Evolutionary conservation across 2,113 vertebrate species (phyloP).

Genomic region (Coreoperca whiteheadi): DNA sequence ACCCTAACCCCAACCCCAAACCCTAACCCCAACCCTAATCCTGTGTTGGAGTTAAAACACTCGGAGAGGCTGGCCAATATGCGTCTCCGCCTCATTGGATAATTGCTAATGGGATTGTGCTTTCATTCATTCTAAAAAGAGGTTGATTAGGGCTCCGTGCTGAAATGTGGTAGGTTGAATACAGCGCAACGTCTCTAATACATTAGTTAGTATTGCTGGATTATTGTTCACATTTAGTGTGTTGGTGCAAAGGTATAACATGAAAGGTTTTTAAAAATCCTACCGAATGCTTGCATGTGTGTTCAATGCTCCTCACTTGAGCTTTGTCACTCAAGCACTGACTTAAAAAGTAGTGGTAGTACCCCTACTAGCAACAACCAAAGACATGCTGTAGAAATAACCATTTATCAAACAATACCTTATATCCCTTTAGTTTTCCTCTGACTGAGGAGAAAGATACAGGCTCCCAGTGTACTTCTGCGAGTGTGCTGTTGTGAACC

Average conservation of each 20-base stretch:
- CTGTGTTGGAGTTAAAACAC: neutral
- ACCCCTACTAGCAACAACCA: too few species aligned
- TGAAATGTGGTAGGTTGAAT: neutral
- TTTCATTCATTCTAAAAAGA: neutral
- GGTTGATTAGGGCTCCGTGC: too few species aligned
- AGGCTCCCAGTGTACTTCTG: slow-evolving; percentile 93
- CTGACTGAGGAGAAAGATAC: slow-evolving; percentile 86
- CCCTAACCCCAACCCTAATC: too few species aligned
- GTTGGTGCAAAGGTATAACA: neutral
- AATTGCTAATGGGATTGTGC: neutral
- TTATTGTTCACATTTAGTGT: neutral
- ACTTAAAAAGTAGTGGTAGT: too few species aligned
- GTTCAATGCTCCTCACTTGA: neutral
- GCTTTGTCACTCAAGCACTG: neutral
- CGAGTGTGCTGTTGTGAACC: slow-evolving; percentile 91
- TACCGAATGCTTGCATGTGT: neutral
- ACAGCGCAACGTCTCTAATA: neutral
- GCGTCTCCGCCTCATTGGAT: neutral
- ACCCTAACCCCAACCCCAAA: too few species aligned
- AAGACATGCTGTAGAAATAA: neutral
- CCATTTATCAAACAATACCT: slow-evolving; percentile 76
- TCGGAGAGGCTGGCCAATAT: neutral
- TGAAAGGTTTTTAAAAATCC: neutral
- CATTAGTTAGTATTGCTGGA: neutral
- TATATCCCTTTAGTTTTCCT: slow-evolving; percentile 93